Conservation (phyloP, 1,140 invertebrate genomes). For the Drosophila takahashii region DNA sequence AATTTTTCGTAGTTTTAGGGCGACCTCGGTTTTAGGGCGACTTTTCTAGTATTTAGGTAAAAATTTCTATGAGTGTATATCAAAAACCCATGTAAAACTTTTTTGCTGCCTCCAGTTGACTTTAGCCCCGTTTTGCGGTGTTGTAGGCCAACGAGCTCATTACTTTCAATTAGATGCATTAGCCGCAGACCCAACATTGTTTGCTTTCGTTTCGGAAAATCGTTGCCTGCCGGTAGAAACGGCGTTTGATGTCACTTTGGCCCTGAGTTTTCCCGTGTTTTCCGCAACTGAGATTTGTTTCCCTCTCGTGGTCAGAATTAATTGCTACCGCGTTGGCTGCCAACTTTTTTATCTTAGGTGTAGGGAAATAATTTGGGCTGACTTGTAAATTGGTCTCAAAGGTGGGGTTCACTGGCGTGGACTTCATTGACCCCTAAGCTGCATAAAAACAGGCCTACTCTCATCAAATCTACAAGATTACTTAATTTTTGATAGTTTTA, state of each 20-base stretch:
- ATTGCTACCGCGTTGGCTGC: constrained; percentile 4
- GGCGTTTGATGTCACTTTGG: constrained; percentile 27
- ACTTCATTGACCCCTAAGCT: background rate
- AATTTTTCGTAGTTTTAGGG: no score
- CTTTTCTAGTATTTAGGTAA: no score
- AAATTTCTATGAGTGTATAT: no score
- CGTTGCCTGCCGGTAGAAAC: constrained; percentile 27
- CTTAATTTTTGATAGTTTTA: background rate
- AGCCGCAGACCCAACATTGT: constrained; percentile 24
- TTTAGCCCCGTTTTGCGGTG: constrained; percentile 51
- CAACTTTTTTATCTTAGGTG: background rate
- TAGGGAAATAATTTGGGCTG: background rate
- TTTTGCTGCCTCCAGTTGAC: constrained; percentile 30
- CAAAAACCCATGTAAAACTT: constrained; percentile 21
- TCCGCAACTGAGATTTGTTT: constrained; percentile 19
- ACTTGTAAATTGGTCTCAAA: background rate
- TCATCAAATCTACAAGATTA: no score
- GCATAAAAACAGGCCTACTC: background rate
- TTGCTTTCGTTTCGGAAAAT: constrained; percentile 42
- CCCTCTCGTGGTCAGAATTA: constrained; percentile 9
- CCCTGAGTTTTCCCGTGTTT: background rate
- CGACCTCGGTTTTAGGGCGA: no score
- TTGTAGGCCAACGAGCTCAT: constrained; percentile 57
- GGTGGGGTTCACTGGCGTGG: background rate
- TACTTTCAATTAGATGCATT: constrained; percentile 62